A percentile compares a stretch with the other conserved stretches of the same genome.
Evolutionary conservation across 2,888 invertebrate species (phyloP).

Genomic region (Ectropis crepuscularia): DNA sequence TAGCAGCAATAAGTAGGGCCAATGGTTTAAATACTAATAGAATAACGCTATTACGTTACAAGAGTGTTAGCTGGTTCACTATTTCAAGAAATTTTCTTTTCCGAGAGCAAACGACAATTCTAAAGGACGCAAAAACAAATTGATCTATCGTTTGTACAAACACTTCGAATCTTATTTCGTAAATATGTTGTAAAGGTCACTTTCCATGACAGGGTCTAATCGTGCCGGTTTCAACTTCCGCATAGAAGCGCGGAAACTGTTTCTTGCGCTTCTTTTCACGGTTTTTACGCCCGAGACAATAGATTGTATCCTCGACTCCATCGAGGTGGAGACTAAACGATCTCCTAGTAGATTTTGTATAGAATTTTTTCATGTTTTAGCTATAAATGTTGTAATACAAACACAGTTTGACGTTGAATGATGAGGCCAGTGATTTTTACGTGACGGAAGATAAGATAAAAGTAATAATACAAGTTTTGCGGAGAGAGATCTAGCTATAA

Average conservation of each 20-base stretch:
- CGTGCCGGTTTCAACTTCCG: slow-evolving; percentile 26
- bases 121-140: not conserved
- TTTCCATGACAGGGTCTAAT: slow-evolving; percentile 30
- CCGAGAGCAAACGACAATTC: too few species aligned
- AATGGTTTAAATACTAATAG: too few species aligned
- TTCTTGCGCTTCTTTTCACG: slow-evolving; percentile 24
- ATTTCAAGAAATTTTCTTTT: too few species aligned
- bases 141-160: not conserved
- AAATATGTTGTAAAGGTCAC: slow-evolving; percentile 20
- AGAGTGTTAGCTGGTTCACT: too few species aligned
- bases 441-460: slow-evolving; percentile 39
- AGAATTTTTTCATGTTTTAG: slow-evolving; percentile 17
- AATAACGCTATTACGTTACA: too few species aligned
- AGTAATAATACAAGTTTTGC: slow-evolving; percentile 25
- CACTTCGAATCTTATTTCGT: not conserved
- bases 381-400: slow-evolving; percentile 28
- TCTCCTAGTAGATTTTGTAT: slow-evolving; percentile 12
- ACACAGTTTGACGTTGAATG: slow-evolving; percentile 41
- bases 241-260: slow-evolving; percentile 15
- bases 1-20: too few species aligned
- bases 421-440: slow-evolving; percentile 39
- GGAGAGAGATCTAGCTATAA: slow-evolving; percentile 9
- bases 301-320: slow-evolving; percentile 27
- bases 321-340: slow-evolving; percentile 27
- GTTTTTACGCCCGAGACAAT: slow-evolving; percentile 21